Evolutionary conservation across 2,113 vertebrate genomes (phyloP).

Genomic region (Dipodomys spectabilis): DNA sequence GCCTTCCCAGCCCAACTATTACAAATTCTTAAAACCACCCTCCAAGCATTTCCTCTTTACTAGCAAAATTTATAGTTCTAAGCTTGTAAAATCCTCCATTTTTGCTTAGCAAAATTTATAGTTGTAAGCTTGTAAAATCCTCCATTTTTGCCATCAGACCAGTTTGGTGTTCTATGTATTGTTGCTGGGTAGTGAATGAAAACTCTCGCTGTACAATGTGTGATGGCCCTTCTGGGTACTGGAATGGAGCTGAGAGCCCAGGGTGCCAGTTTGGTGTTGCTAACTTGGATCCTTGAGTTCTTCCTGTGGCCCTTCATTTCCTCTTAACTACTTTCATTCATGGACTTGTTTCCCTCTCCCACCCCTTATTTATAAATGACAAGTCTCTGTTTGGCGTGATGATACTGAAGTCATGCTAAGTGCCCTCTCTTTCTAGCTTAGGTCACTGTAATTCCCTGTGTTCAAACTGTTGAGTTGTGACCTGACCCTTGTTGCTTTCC

Average conservation of each 20-base stretch:
- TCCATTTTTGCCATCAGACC: not conserved
- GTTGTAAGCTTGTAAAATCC: slow-evolving; percentile 29
- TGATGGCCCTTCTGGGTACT: not conserved
- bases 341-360: not conserved
- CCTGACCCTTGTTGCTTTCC: not conserved
- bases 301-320: not conserved
- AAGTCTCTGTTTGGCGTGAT: not conserved
- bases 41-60: slow-evolving; percentile 10
- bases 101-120: not conserved
- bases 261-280: accelerated
- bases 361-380: not conserved
- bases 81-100: not conserved
- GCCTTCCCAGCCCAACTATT: not conserved
- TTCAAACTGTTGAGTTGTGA: not conserved
- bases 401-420: not conserved
- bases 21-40: not conserved
- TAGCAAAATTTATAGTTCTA: not conserved
- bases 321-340: not conserved
- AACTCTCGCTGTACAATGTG: not conserved
- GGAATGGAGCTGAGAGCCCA: not conserved
- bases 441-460: not conserved
- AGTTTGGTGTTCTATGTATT: not conserved
- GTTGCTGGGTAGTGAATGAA: not conserved
- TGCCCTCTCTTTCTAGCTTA: not conserved
- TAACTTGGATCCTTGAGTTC: not conserved